phyloP scores from a whole-genome alignment of 35 echinoderm and acorn worm genomes.

The Eucidaris tribuloides region DNA sequence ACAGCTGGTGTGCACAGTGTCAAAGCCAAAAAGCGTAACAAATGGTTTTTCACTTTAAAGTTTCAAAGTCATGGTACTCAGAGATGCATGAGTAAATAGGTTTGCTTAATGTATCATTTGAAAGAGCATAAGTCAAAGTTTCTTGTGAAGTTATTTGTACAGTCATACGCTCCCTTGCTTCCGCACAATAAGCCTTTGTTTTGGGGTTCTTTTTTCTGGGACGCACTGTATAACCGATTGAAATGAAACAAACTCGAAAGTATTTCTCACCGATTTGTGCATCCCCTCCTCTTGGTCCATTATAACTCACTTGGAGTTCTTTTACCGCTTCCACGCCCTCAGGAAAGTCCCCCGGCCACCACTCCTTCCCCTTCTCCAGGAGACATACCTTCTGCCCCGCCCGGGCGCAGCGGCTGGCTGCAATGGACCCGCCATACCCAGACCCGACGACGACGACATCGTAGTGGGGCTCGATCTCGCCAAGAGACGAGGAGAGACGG shows the following conservation, averaged over 20 bases:
- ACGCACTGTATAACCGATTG: too few species aligned
- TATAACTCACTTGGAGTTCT: constrained; percentile 34
- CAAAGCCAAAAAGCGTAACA: too few species aligned
- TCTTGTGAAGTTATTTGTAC: too few species aligned
- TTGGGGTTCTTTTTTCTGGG: too few species aligned
- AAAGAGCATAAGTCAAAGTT: too few species aligned
- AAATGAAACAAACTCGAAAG: background rate
- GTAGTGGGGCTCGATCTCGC: constrained; percentile 12
- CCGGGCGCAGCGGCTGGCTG: constrained; percentile 24
- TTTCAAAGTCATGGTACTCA: too few species aligned
- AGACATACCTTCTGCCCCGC: constrained; percentile 34
- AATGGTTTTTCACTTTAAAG: too few species aligned
- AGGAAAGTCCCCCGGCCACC: constrained; percentile 26
- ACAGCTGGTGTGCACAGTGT: too few species aligned
- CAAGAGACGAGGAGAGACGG: constrained; percentile 3
- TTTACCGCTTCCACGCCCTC: background rate
- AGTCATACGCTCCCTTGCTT: too few species aligned
- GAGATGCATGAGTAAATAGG: too few species aligned
- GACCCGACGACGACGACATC: constrained; percentile 38
- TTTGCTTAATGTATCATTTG: too few species aligned
- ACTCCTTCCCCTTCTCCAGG: constrained; percentile 41
- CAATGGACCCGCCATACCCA: constrained; percentile 45
- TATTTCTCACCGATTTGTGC: constrained; percentile 8
- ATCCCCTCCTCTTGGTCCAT: background rate
- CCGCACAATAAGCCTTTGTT: too few species aligned